Conservation (phyloP, 2,797 vertebrate genomes). For the Malurus leucopterus region DNA sequence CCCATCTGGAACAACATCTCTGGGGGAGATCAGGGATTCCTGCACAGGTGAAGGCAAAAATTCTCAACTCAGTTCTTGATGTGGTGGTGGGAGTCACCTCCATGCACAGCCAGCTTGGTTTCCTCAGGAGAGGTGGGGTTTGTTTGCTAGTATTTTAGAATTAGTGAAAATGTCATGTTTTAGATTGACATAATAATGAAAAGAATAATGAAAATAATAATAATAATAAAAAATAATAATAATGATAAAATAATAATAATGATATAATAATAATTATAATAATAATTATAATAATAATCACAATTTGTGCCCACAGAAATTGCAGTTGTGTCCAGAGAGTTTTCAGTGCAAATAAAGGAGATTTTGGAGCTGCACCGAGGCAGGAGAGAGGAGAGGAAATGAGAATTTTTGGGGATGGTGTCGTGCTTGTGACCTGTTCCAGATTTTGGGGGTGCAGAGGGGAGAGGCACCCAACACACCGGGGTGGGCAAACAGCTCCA, state of each 20-base stretch:
- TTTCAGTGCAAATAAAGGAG: neutral
- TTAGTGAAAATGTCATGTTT: neutral
- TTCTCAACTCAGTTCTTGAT: neutral
- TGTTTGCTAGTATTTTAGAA: neutral
- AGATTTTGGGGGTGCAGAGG: neutral
- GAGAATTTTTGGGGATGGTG: neutral
- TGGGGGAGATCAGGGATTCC: neutral
- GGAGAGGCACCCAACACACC: neutral
- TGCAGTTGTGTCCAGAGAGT: neutral
- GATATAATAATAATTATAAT: too few relatives aligned
- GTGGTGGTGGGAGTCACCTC: neutral
- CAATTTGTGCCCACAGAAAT: neutral
- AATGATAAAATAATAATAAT: neutral
- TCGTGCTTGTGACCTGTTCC: neutral
- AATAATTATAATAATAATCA: neutral
- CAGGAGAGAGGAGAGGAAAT: neutral
- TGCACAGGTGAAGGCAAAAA: neutral
- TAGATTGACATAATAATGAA: neutral
- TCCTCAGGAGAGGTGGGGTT: fast-evolving
- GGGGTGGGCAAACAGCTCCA: neutral
- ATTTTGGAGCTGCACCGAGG: neutral
- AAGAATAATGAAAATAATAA: too few relatives aligned
- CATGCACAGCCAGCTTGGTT: neutral
- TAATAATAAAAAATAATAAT: neutral
- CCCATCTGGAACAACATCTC: neutral